Evolutionary conservation across 2,113 vertebrate genomes (phyloP).

Genomic region (Sterna hirundo): DNA sequence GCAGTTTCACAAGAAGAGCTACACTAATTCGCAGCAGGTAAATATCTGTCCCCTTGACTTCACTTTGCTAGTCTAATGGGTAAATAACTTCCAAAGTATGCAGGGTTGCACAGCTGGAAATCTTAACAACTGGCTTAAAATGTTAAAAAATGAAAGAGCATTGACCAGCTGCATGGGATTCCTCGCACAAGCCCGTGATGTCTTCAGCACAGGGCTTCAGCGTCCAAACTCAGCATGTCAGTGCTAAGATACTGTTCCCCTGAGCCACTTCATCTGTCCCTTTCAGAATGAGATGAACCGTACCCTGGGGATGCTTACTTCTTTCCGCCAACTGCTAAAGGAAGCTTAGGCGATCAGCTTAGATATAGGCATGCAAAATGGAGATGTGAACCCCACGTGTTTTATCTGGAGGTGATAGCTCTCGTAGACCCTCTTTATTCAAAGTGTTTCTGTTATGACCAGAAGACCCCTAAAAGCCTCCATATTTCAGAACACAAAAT

Average conservation of each 20-base stretch:
- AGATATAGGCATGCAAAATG: neutral
- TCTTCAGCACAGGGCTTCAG: neutral
- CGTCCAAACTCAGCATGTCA: neutral
- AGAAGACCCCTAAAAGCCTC: neutral
- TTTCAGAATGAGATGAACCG: neutral
- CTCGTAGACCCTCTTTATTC: neutral
- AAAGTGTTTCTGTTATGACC: neutral
- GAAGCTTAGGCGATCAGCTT: neutral
- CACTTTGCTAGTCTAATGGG: neutral
- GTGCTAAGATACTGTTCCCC: neutral
- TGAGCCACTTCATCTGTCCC: neutral
- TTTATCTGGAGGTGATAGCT: neutral
- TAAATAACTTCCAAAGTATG: neutral
- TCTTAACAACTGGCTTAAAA: neutral
- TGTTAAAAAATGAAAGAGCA: neutral
- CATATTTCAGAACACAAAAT: slow-evolving; percentile 10
- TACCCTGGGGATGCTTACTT: neutral
- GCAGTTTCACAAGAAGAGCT: neutral
- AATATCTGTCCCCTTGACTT: neutral
- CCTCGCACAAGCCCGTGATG: neutral
- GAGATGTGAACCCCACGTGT: neutral
- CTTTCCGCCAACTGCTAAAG: neutral
- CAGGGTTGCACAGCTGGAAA: neutral
- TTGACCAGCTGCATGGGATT: neutral
- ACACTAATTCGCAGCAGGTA: neutral